Evolutionary conservation across 2,113 vertebrate species (phyloP), one percentile per base, ranked within the genome.

Genomic region (Amphiprion ocellaris): DNA sequence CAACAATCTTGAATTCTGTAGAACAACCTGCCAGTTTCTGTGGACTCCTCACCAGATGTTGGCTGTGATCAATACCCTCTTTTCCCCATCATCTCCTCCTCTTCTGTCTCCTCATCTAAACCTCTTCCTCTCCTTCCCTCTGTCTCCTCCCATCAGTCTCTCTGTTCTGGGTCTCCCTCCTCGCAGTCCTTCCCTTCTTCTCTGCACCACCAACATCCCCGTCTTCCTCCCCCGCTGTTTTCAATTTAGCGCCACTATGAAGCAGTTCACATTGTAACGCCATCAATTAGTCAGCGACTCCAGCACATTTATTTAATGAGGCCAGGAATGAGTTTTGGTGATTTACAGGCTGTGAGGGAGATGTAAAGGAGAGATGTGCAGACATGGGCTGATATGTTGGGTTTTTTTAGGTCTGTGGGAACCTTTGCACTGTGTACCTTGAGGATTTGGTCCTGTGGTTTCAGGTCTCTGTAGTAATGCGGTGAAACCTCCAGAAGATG

Each of bases 251-350:
- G 11, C 74, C 75, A 76, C 82, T 78, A 84, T 88, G 82, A 90
- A 87, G 83, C 77, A 78, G 88, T 90, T 89, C 88, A 80, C 72
- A 89, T 91, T 91, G 90, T 87, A 90, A 83, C 83, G 81, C 85
- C 89, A 93, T 94, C 91, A 94, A 94, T 94, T 94, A 94, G 93
- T 89, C 89, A 80, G 86, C 81, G 84, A 94, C 85, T 88, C 81
- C 89, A 69, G 83, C 87, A 73, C 62, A 76, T 92, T 90, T 89
- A 86, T 92, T 89, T 92, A 89, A 79, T 74, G 84, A 89, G 80
- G 74, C 82, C 66, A 17, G 61, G 69, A 88, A 87, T 58, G 74
- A 79, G 81, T 64, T 71, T 58, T 72, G 58, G 77, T 93, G 91
- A 94, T 93, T 93, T 92, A 94, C 88, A 80, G 91, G 71, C 91